Base-by-base conservation (phyloP, 2,113 vertebrate species). In the Pangasianodon hypophthalmus region DNA sequence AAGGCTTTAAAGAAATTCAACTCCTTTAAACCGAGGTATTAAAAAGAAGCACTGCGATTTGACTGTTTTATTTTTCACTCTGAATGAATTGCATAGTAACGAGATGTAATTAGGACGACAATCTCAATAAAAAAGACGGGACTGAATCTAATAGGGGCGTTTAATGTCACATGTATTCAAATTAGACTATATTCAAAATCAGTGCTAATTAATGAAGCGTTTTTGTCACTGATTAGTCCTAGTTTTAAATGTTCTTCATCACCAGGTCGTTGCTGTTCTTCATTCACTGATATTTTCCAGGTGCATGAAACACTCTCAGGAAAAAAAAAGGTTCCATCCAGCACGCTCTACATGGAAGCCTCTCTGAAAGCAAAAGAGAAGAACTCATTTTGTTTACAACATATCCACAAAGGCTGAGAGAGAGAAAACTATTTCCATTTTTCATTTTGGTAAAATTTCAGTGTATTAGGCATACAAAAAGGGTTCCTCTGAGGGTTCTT, bases 1-100 rank as follows among this genome's bases (percentile, higher is more conserved):
- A 64, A 10, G 32, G 48, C 48, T 69, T 69, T 81, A 60, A 62
- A 77, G 54, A 80, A 79, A 89, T 73, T 26, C 83, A 9, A 26
- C 80, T 69, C 41, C 32, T 52, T 50, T 82, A 24, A 32, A 52
- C 6, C 0, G 7, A 44, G 24, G 14, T 46, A 69, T 69, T 82
- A 52, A 44, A 81, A 24, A 37, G 7, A 41, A 21, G 50, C 50
- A 11, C 7, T 3, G 37, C 26, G 54, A 84, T 24, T 41, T 26
- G 86, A 64, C 26, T 19, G 37, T 69, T 58, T 56, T 58, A 16
- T 87, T 14, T 71, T 52, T 50, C 26, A 29, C 46, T 80, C 26
- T n/a, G 21, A n/a, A 54, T 54, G 48, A 81, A 54, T 52, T 3
- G 29, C 48, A 81, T 54, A n/a, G 79, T 81, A 81, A 81, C 48